Conservation (phyloP, 2,797 vertebrate species). For the Sebastes kiyomatsui region DNA sequence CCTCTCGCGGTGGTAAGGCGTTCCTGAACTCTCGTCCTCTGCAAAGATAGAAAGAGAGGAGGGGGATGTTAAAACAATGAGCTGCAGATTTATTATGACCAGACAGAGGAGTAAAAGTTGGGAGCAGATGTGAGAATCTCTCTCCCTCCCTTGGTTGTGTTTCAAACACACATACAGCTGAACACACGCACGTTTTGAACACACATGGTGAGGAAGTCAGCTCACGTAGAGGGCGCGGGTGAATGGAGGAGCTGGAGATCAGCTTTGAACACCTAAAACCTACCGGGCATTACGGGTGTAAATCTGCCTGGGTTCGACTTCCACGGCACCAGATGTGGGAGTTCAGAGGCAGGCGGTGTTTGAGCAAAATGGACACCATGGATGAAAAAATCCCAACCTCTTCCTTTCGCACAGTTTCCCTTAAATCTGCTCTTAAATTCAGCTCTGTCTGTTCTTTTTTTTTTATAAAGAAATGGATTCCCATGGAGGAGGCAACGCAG, state of each 20-base stretch:
- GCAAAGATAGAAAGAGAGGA: conserved; percentile 35
- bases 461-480: conserved; percentile 57
- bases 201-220: conserved; percentile 31
- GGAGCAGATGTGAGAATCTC: neutral
- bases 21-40: conserved; percentile 95
- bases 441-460: conserved; percentile 35
- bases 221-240: conserved; percentile 23
- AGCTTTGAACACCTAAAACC: conserved; percentile 54
- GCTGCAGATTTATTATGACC: neutral
- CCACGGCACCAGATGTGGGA: conserved; percentile 43
- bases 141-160: neutral
- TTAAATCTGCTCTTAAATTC: conserved; percentile 39
- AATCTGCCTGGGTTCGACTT: conserved; percentile 51
- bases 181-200: neutral
- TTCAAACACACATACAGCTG: neutral
- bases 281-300: conserved; percentile 47
- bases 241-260: conserved; percentile 40
- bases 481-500: conserved; percentile 55
- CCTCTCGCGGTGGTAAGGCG: conserved; percentile 93
- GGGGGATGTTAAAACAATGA: conserved; percentile 15
- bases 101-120: neutral
- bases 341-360: conserved; percentile 24
- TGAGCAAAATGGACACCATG: conserved; percentile 24
- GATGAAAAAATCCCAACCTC: conserved; percentile 51
- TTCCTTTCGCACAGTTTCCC: conserved; percentile 56